phyloP scores from a whole-genome alignment of 2,113 vertebrate species.

The Arvicanthis niloticus region DNA sequence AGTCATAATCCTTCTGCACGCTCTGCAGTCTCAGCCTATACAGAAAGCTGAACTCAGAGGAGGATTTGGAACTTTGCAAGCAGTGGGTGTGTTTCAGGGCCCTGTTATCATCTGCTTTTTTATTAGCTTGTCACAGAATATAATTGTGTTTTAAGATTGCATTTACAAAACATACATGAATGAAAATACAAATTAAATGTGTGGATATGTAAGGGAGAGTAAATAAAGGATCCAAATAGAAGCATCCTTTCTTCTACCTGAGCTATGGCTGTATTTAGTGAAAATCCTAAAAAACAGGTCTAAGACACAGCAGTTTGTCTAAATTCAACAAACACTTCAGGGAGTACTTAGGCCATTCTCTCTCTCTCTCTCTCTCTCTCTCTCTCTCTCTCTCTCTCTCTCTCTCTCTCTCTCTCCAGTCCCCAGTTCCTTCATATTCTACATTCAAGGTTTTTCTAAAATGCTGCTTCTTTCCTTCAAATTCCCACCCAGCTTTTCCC shows the following conservation, averaged over 20 bases:
- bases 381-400: no score
- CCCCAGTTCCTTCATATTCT: not conserved
- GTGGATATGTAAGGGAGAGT: not conserved
- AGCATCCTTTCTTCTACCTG: not conserved
- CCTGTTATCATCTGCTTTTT: not conserved
- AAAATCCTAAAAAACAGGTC: not conserved
- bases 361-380: not conserved
- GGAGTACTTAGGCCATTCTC: not conserved
- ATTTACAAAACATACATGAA: not conserved
- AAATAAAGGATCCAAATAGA: not conserved
- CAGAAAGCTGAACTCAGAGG: not conserved
- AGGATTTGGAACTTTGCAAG: not conserved
- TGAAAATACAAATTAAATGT: not conserved
- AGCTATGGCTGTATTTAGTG: not conserved
- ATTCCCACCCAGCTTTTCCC: not conserved
- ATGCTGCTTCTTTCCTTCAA: not conserved
- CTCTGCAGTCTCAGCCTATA: not conserved
- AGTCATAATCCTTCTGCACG: conserved; percentile 24
- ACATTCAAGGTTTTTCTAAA: not conserved
- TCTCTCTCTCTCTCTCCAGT: no score
- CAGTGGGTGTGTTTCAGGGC: not conserved
- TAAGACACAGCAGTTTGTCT: not conserved
- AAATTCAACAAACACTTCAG: not conserved
- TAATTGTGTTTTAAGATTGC: conserved; percentile 1
- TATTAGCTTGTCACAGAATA: not conserved